Base-by-base conservation (phyloP, 2,113 vertebrate species). In the Pseudorasbora parva region DNA sequence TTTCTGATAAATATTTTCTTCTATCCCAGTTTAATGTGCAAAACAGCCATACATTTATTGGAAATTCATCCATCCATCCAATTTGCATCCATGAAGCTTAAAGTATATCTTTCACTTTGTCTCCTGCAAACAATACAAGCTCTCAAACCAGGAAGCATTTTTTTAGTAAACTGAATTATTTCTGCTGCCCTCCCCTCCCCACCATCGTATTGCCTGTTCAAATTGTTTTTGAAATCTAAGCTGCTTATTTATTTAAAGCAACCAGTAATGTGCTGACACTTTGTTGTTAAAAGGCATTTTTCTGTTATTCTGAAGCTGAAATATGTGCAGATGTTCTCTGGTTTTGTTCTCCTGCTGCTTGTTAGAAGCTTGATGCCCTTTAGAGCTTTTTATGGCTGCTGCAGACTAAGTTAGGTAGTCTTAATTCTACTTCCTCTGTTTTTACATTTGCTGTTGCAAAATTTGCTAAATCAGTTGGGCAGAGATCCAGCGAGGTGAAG, bases 221-320 rank as follows among this genome's bases (percentile, higher is more conserved):
- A 89, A 82, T 71, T 69, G 80, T 71, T 81, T 83, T 87, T 82
- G 87, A 66, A 87, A 54, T 72, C 37, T 49, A 33, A 80, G 51
- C 75, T 80, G 2, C 9, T 47, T 41, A 72, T 83, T 84, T 82
- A 82, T 84, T 82, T 77, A 54, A 15, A 17, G 17, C 51, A 19
- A 21, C 17, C 64, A 37, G 7, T 78, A 60, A 64, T 88, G 37
- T 56, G 25, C 59, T 8, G 60, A 83, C 54, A 69, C 78, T 69
- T 82, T 84, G 83, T 78, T 81, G 78, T 62, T 88, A 71, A 43
- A 86, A 89, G 73, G 60, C 82, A 82, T 87, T 60, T 82, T 59
- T 64, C 60, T 75, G 57, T 78, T 78, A 80, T 27, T 68, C 54
- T 82, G 62, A 54, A 82, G 73, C 82, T 83, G 80, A 69, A 85